These are phyloP conservation scores for Bombus consobrinus DNA, from an alignment of 1,140 invertebrate species.

Conservation along the genomic window DNA sequence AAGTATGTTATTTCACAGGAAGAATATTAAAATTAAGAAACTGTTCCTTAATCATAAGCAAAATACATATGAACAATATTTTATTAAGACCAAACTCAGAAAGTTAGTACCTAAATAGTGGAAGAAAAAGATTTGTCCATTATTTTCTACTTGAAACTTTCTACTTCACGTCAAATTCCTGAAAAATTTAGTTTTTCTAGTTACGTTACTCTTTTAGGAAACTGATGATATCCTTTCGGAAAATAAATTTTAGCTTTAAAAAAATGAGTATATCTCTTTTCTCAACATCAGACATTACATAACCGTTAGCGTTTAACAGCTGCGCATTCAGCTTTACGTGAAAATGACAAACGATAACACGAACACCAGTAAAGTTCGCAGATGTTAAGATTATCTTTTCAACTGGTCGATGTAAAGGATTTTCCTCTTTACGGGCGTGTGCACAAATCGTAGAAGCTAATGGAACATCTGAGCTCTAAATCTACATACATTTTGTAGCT, in stretches of 20 bases:
- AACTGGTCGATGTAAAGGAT: not conserved
- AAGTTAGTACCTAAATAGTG: too few relatives aligned
- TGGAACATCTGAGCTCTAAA: conserved; percentile 19
- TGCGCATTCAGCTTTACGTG: not conserved
- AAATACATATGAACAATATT: too few relatives aligned
- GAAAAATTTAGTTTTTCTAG: too few relatives aligned
- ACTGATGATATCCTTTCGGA: not conserved
- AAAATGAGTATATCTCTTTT: too few relatives aligned
- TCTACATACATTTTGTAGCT: conserved; percentile 20
- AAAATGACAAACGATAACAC: conserved; percentile 17
- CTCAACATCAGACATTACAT: not conserved
- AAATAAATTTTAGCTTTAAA: not conserved
- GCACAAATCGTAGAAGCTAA: conserved; percentile 8
- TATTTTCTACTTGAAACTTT: too few relatives aligned
- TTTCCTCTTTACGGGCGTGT: conserved; percentile 3
- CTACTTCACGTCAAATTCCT: too few relatives aligned
- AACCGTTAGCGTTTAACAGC: too few relatives aligned
- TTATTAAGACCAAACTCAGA: too few relatives aligned
- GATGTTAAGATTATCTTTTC: conserved; percentile 13
- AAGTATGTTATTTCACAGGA: too few relatives aligned
- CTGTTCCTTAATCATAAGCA: too few relatives aligned
- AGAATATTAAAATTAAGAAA: too few relatives aligned
- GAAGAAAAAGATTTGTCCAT: too few relatives aligned
- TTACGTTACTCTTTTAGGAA: not conserved
- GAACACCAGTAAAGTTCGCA: not conserved